Evolutionary conservation across 2,113 vertebrate species (phyloP), one percentile per base, ranked within the genome.

Genomic region (Archilochus colubris): DNA sequence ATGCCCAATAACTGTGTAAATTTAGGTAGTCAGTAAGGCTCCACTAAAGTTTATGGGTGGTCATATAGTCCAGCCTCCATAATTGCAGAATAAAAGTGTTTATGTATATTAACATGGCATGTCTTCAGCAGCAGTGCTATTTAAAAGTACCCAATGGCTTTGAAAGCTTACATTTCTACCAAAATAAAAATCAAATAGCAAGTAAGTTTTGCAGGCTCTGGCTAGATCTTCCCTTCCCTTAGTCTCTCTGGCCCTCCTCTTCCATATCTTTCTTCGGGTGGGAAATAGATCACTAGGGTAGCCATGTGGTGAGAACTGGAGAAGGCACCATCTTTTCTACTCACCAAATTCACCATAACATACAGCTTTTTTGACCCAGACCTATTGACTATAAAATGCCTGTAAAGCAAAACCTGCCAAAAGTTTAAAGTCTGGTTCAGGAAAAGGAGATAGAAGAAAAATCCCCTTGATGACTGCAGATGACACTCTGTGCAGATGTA

Each of bases 261-360:
- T 21, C 21, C 23, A 1, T 40, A 12, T 46, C 3, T 24, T 4
- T 54, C 31, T 58, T 61, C n/a, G 38, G 3, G 13, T 18, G 40
- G 14, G 18, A 20, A 72, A 3, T 14, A 50, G 21, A 16, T 86
- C 24, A 14, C 8, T 55, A 14, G 18, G 17, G 24, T 14, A 86
- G n/a, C 30, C 3, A 2, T 2, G 1, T 14, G 4, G 8, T 72
- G 27, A 66, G 28, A 64, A 33, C 0, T 72, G 40, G 7, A 77
- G 33, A 20, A 69, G 44, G 10, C 12, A 48, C 36, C 28, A 31
- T 18, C 6, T 79, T 13, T n/a, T 16, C 7, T 79, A 6, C 36
- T 64, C 33, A 18, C 33, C 33, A 66, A 61, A 36, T 21, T 14
- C 9, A 4, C 36, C 40, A 4, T 22, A 81, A 72, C 2, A 0